A percentile compares a stretch with the other conserved stretches of the same genome.
These are phyloP conservation scores for Carapus acus DNA, from an alignment of 2,797 vertebrate genomes.

Conservation along the genomic window DNA sequence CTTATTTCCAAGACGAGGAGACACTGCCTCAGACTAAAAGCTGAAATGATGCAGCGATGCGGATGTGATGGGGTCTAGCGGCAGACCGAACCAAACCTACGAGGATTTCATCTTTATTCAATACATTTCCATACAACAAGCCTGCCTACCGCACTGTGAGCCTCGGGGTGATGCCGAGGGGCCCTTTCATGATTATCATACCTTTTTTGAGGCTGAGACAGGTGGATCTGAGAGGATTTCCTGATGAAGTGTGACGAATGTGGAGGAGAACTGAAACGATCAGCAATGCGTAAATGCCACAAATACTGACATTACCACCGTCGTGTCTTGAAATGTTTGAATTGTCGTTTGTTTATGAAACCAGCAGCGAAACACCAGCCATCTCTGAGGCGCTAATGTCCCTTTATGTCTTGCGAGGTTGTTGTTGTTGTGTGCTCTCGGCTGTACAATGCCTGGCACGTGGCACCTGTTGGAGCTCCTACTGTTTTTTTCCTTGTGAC, in stretches of 20 bases:
- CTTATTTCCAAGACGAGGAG: conserved; percentile 71
- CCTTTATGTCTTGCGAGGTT: conserved; percentile 22
- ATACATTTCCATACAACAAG: conserved; percentile 23
- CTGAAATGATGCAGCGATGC: conserved; percentile 41
- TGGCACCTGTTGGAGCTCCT: conserved; percentile 21
- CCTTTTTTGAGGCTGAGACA: conserved; percentile 5
- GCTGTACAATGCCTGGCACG: conserved; percentile 22
- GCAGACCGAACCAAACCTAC: conserved; percentile 34
- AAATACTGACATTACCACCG: conserved; percentile 37
- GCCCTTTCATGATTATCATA: conserved; percentile 21
- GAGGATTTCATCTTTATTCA: conserved; percentile 35
- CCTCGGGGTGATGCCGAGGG: conserved; percentile 28
- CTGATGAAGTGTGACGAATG: conserved; percentile 25
- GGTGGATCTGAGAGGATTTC: conserved; percentile 35
- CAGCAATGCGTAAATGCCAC: conserved; percentile 45
- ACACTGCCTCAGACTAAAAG: conserved; percentile 48
- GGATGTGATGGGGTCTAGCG: conserved; percentile 38
- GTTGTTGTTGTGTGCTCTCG: conserved; percentile 8
- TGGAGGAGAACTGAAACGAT: conserved; percentile 19
- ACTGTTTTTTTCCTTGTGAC: conserved; percentile 12
- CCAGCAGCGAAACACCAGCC: conserved; percentile 10
- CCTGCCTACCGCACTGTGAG: conserved; percentile 4
- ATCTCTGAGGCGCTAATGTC: conserved; percentile 4
- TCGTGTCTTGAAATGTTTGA: conserved; percentile 35
- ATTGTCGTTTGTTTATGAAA: neutral